Base-by-base conservation (phyloP, 1,140 invertebrate genomes). In the Galleria mellonella region DNA sequence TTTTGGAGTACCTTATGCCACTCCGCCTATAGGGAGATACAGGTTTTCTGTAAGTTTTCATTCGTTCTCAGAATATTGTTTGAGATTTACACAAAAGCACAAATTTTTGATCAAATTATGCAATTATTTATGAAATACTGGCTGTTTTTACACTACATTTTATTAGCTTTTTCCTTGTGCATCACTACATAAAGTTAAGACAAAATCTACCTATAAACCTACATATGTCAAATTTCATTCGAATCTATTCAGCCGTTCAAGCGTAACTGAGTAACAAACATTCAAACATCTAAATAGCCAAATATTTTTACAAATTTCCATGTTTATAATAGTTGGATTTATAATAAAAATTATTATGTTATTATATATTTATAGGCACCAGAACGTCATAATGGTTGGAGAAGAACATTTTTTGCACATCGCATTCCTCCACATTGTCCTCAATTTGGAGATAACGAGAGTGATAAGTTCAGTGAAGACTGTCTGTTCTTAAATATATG, bases 401-500 rank as follows among this genome's bases (percentile, higher is more conserved):
- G 71, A 47, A 56, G 72, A 33, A 82, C 77, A 15, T 75, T 71
- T 45, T 81, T 61, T 51, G 81, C 81, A 4, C 77, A 75, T 51
- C 65, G 74, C 10, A 68, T 81, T 62, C 74, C 70, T 10, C 74
- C 71, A 9, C 63, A 65, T n/a, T 84, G 81, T 48, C 81, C 73
- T 0, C 66, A 76, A 47, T 38, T 51, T 8, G 60, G 46, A 11
- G 56, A 62, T 13, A 48, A 41, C 39, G 60, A 71, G 14, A 66
- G 13, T 29, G 60, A 70, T 8, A 58, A 63, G 30, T 65, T 58
- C n/a, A 82, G 47, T 29, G 81, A 84, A 69, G 76, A 84, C 55
- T 84, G 81, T 41, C 61, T 83, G 11, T 83, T 72, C 43, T 59
- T 83, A n/a, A 86, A 86, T 43, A 72, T 83, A 56, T 83, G 72